A percentile compares a stretch with the other conserved stretches of the same genome.
These are phyloP conservation scores for Lissocephala sabroskyi DNA, from an alignment of 2,888 invertebrate species.

Conservation along the genomic window DNA sequence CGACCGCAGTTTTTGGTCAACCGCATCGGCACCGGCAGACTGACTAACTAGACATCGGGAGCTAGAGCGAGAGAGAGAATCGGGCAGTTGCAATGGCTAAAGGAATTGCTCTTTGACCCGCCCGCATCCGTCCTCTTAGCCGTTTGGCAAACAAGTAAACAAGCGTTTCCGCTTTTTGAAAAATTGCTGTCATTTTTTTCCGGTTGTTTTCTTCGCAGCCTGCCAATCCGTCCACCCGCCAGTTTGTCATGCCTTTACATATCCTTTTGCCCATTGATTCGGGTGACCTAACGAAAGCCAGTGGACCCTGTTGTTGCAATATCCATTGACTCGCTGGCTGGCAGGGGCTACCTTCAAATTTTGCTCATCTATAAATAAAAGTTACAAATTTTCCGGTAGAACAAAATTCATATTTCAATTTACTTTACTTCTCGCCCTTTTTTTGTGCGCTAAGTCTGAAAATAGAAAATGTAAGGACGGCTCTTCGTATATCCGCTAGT, in stretches of 20 bases:
- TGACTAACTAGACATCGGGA: neutral
- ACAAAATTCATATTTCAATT: neutral
- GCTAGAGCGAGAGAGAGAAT: neutral
- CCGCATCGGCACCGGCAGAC: too few relatives aligned
- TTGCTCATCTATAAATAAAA: conserved; percentile 28
- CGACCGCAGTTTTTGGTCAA: conserved; percentile 22
- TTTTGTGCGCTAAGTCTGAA: too few relatives aligned
- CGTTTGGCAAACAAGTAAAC: conserved; percentile 31
- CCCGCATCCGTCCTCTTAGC: neutral
- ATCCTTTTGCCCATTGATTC: too few relatives aligned
- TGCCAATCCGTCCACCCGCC: too few relatives aligned
- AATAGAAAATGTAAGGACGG: too few relatives aligned
- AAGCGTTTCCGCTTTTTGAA: conserved; percentile 54
- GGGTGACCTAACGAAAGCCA: conserved; percentile 26
- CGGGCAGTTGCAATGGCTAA: too few relatives aligned
- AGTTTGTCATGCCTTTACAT: too few relatives aligned
- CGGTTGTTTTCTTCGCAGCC: too few relatives aligned
- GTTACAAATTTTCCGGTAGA: conserved; percentile 22
- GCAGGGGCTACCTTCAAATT: conserved; percentile 12
- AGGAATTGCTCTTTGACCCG: too few relatives aligned
- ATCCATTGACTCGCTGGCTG: conserved; percentile 12
- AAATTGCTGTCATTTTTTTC: conserved; percentile 36
- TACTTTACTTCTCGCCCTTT: too few relatives aligned
- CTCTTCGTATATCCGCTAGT: too few relatives aligned
- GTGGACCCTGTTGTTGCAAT: conserved; percentile 23